Evolutionary conservation across 2,113 vertebrate genomes (phyloP), one percentile per base, ranked within the genome.

Genomic region (Otis tarda): DNA sequence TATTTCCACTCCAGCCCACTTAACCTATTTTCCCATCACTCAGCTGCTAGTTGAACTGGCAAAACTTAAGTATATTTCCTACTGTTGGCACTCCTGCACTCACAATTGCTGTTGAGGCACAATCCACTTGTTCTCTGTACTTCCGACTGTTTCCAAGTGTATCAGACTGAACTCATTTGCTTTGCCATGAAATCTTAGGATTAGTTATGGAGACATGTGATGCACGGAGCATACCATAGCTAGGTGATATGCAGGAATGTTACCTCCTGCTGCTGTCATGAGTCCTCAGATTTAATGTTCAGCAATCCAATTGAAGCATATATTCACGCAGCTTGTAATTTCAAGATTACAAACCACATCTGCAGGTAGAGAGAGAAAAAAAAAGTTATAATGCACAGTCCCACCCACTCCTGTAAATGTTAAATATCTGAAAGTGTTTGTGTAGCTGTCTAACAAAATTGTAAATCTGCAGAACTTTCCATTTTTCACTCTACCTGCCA

Each of bases 131-230:
- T 9, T 69, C 23, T 53, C 22, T 53, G 15, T 23, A 27, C 41
- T 49, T 78, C 41, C 61, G 18, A 4, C 35, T 74, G 47, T 71
- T 90, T 83, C 50, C 17, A 49, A 6, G 12, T 9, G 2, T n/a
- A 27, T 43, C 39, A 20, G 5, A 23, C 25, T 24, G 13, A 85
- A 63, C 5, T 82, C 0, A 9, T n/a, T 61, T 63, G 28, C 17
- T 78, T 78, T 63, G 10, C 41, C 37, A 7, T n/a, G 64, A 67
- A 24, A 57, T 77, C 65, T 45, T 50, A 45, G 41, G 61, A 23
- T 56, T 45, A 10, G 4, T 53, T 35, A 35, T 18, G 65, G 30
- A 28, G 3, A 14, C 4, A 2, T 0, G 0, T 45, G 49, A 56
- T 39, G 23, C 30, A 21, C 7, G 11, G 25, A n/a, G 2, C 23